Evolutionary conservation across 2,797 vertebrate genomes (phyloP), one percentile per base, ranked within the genome.

Genomic region (Acipenser transmontanus): DNA sequence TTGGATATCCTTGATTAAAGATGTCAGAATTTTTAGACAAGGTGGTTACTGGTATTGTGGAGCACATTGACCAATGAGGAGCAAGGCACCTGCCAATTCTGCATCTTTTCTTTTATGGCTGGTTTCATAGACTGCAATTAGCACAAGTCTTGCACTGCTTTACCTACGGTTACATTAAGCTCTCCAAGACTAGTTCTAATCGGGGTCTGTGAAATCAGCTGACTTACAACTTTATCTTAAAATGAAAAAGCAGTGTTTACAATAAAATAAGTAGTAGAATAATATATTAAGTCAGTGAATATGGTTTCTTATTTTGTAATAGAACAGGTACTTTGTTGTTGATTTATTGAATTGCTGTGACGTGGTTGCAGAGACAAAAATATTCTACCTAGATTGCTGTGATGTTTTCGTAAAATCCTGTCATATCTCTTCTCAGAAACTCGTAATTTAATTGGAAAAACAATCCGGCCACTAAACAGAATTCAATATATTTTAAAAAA

Each of bases 401-500:
- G 73, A 76, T 73, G 77, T 66, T 60, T 61, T 14, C 65, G 50
- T 47, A 13, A 60, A 69, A 8, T 68, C 78, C 71, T 86, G 76
- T 78, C 64, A 72, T 79, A 72, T 77, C 73, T 74, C 64, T 75
- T 73, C 66, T 70, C 72, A 68, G 78, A 74, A 78, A 75, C 4
- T 34, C 34, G 74, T 74, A 69, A 72, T 84, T 83, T 76, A 81
- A 84, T 60, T 84, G 80, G 76, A 73, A 83, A 84, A 14, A 57
- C 54, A 85, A 78, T 76, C 71, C 61, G 64, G 76, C 84, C 78
- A 68, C 34, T 34, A 34, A 34, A 4, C 20, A 34, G 20, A 34
- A 79, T 78, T 80, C 78, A 72, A 80, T 84, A 91, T 90, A 91
- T 92, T 90, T 91, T 89, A 73, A 78, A 76, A 68, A 69, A 84